Evolutionary conservation across 2,888 invertebrate species (phyloP), one percentile per base, ranked within the genome.

Genomic region (Tipula lateralis): DNA sequence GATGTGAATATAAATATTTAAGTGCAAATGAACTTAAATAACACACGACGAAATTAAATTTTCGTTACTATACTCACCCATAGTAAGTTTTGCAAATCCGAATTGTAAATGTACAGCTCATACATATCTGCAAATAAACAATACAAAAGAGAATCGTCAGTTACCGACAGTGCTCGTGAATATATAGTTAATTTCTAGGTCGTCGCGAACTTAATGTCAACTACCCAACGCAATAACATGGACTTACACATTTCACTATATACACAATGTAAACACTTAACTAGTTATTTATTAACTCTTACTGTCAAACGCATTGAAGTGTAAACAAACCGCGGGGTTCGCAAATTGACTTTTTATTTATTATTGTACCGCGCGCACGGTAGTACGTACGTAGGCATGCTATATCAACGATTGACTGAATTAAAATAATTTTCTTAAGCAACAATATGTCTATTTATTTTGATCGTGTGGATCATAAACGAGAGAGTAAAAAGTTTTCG

Each of bases 21-120:
- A 50, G 44, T 50, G 16, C 44, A 50, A 16, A 6, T 50, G 44
- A 1, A 50, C 44, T 50, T 50, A 50, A 50, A 0, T 0, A 50
- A 50, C 16, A 50, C 16, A 50, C 44, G 44, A n/a, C 16, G 44
- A 16, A 50, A 50, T n/a, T 44, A 44, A 44, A n/a, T 50, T 50
- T 50, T 50, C n/a, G 5, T 50, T 50, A n/a, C 16, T 44, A 39
- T 24, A 66, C 66, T 66, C 24, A 66, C 66, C 66, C 66, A 66
- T 19, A 66, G 24, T 9, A 66, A 66, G 0, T 66, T 19, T 66
- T 66, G 66, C 24, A 66, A 66, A 66, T 66, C 66, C 66, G 66
- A 66, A 66, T 66, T 66, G 66, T 66, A 66, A 66, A 66, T 66
- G 66, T 66, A 66, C 19, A 66, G 66, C 24, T 66, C 66, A 66